Evolutionary conservation across 2,113 vertebrate genomes (phyloP), one percentile per base, ranked within the genome.

Genomic region (Benitochromis conjunctus): DNA sequence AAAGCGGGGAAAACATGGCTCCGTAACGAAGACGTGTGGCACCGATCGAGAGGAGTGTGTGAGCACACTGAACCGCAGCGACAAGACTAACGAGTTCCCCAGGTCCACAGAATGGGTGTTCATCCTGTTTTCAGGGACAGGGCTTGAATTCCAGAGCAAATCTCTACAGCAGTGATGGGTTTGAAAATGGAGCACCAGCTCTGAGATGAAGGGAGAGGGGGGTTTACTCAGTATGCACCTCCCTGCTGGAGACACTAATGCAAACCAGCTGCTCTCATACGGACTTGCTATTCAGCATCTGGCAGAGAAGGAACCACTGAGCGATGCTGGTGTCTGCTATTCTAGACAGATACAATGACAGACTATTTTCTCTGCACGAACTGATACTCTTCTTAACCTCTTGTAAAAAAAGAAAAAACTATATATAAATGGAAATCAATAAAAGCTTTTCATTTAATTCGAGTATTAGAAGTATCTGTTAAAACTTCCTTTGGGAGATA

Each of bases 211-310:
- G 92, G 80, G 92, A 90, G 89, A 90, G 80, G 79, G 92, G 18
- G 92, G 89, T 93, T 96, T 96, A 94, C 95, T 95, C 94, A 86
- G 95, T 94, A 96, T 34, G 92, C 93, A 96, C 92, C 95, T 95
- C 94, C 86, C 94, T 91, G 90, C 92, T 91, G 92, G 80, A 93
- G 92, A 90, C 89, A 83, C 90, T 97, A 97, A 97, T 88, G 88
- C 90, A 96, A 97, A 97, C 95, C 97, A 97, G 94, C 96, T 97
- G 97, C 93, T 96, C 94, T 95, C 94, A 95, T 93, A 89, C 92
- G 94, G 89, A 95, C 94, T 95, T 89, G 85, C 94, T 94, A 91
- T 93, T 96, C 93, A 94, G 91, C 93, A 94, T 94, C 94, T 97
- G 96, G 96, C 95, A 96, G 84, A 95, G 78, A 90, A 43, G 26